Percentiles rank a stretch among this genome's conserved stretches.
These are phyloP conservation scores for Yasuhikotakia modesta DNA, from an alignment of 2,797 vertebrate genomes.

Conservation along the genomic window DNA sequence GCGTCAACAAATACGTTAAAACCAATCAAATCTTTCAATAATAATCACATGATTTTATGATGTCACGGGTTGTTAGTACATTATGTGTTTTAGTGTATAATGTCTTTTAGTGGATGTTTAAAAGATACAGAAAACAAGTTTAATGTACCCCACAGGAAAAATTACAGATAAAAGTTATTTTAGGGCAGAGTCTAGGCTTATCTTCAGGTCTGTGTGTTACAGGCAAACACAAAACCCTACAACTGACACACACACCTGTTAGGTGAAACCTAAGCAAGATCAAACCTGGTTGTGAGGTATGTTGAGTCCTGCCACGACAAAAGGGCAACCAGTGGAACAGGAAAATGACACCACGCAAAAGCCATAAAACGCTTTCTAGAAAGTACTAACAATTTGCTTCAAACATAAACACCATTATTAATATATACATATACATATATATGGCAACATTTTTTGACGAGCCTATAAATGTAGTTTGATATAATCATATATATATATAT, in stretches of 20 bases:
- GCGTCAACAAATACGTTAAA: background rate
- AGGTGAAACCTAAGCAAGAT: constrained; percentile 25
- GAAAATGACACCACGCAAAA: constrained; percentile 13
- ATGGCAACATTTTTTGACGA: no score
- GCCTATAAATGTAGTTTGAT: no score
- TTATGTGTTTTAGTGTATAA: background rate
- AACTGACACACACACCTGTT: constrained; percentile 17
- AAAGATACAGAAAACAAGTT: no score
- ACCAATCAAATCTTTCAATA: constrained; percentile 10
- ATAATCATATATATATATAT: background rate
- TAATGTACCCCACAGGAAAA: no score
- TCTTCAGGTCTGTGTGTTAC: background rate
- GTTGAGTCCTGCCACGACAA: constrained; percentile 40
- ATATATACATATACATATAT: background rate
- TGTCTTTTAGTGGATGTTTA: no score
- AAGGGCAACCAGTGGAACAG: constrained; percentile 7
- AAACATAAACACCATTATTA: no score
- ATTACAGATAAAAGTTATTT: background rate
- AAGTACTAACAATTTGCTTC: no score
- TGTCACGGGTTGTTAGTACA: constrained; percentile 6
- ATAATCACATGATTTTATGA: constrained; percentile 31
- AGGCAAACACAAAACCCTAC: background rate
- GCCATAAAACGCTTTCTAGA: background rate
- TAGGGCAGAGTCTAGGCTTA: background rate
- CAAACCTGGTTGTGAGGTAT: constrained; percentile 20